Evolutionary conservation across 1,140 invertebrate species (phyloP).

Genomic region (Akabosia matsudoensis): DNA sequence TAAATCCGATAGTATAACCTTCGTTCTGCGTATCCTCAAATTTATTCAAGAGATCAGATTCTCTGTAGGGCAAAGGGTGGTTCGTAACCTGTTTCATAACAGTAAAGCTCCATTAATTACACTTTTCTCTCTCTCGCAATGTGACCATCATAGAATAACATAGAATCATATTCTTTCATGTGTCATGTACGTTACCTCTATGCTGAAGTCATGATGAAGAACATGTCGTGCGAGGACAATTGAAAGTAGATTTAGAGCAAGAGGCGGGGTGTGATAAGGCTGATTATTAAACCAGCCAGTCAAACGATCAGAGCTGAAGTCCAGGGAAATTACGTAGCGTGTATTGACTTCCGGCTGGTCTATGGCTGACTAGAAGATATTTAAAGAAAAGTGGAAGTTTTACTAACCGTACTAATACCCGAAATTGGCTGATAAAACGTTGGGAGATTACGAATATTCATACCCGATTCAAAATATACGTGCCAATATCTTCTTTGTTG

Average conservation of each 20-base stretch:
- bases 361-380: not conserved
- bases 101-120: too few relatives aligned
- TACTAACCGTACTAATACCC: not conserved
- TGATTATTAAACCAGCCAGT: constrained; percentile 56
- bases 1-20: constrained; percentile 52
- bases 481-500: not conserved
- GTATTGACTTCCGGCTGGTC: constrained; percentile 48
- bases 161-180: constrained; percentile 46
- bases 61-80: too few relatives aligned
- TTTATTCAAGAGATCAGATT: too few relatives aligned
- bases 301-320: not conserved
- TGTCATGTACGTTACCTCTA: constrained; percentile 41
- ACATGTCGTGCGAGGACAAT: constrained; percentile 51
- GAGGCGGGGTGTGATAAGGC: constrained; percentile 54
- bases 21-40: constrained; percentile 26
- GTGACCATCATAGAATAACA: too few relatives aligned
- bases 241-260: constrained; percentile 52
- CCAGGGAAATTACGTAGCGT: constrained; percentile 44
- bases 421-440: not conserved
- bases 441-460: not conserved
- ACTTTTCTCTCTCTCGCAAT: too few relatives aligned
- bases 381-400: not conserved
- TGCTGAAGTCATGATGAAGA: too few relatives aligned
- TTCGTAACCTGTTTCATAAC: too few relatives aligned
- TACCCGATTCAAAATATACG: not conserved